These are phyloP conservation scores for Pandemis cinnamomeana DNA, from an alignment of 2,888 invertebrate species.

Conservation along the genomic window DNA sequence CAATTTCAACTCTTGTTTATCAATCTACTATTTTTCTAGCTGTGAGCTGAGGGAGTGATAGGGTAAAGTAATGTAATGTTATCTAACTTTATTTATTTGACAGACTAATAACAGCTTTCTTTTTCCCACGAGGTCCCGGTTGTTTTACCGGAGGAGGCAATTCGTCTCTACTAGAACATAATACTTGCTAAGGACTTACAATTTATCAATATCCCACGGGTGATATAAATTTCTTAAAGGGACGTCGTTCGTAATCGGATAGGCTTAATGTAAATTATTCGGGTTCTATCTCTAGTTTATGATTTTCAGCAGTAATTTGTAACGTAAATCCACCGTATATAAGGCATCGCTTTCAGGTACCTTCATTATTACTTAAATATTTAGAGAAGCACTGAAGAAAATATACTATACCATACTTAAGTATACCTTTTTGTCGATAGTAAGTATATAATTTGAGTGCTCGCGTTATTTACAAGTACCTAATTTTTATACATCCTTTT, in stretches of 20 bases:
- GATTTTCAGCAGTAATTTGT: conserved; percentile 1
- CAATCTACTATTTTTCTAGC: neutral
- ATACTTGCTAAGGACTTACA: conserved; percentile 29
- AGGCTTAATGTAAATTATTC: conserved; percentile 31
- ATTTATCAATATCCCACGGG: conserved; percentile 35
- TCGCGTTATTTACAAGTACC: no score
- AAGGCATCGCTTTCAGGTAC: neutral
- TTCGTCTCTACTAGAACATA: conserved; percentile 27
- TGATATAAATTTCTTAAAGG: conserved; percentile 37
- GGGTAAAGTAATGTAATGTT: conserved; percentile 4
- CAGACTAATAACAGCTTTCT: conserved; percentile 21
- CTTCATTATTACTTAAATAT: neutral
- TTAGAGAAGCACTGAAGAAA: no score
- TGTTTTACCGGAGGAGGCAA: conserved; percentile 23
- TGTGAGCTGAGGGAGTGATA: neutral
- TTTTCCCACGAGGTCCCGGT: conserved; percentile 20
- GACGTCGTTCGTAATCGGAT: conserved; percentile 20
- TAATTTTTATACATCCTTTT: no score
- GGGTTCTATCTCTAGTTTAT: conserved; percentile 14
- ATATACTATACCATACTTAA: no score
- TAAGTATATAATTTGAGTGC: no score
- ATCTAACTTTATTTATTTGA: neutral
- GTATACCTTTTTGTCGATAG: no score
- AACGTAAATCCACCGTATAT: neutral
- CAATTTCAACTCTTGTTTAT: no score